Evolutionary conservation across 2,113 vertebrate genomes (phyloP).

Genomic region (Cnemophilus loriae): DNA sequence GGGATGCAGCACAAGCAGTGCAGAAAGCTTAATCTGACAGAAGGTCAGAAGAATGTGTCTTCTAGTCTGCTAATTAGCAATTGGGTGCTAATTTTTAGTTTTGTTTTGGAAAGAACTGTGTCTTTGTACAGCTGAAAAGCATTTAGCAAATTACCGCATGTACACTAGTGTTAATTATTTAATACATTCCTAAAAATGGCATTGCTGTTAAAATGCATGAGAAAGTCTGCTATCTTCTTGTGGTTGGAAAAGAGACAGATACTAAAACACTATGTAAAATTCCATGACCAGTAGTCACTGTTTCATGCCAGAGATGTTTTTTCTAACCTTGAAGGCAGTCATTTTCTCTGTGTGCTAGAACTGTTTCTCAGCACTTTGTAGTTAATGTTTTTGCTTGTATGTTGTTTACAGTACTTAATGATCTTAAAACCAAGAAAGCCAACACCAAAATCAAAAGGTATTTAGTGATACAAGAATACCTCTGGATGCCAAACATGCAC

Average conservation of each 20-base stretch:
- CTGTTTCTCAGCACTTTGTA: neutral
- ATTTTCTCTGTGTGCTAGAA: neutral
- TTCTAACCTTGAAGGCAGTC: neutral
- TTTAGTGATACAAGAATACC: neutral
- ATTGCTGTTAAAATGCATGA: neutral
- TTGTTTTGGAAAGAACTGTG: neutral
- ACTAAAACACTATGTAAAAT: neutral
- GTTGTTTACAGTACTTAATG: neutral
- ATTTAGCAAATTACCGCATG: neutral
- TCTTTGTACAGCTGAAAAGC: neutral
- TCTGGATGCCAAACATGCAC: neutral
- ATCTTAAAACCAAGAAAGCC: neutral
- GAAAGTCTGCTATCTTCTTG: neutral
- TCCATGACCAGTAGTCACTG: neutral
- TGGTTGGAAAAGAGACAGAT: neutral
- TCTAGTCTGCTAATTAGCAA: neutral
- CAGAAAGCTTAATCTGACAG: neutral
- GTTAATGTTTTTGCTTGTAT: neutral
- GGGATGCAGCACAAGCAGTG: neutral
- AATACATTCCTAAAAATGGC: neutral
- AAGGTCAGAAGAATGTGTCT: neutral
- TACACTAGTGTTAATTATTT: neutral
- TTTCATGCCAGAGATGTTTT: neutral
- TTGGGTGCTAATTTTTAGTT: neutral
- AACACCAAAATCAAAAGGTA: neutral